Evolutionary conservation across 2,113 vertebrate genomes (phyloP), one percentile per base, ranked within the genome.

Genomic region (Oreochromis tanganicae): DNA sequence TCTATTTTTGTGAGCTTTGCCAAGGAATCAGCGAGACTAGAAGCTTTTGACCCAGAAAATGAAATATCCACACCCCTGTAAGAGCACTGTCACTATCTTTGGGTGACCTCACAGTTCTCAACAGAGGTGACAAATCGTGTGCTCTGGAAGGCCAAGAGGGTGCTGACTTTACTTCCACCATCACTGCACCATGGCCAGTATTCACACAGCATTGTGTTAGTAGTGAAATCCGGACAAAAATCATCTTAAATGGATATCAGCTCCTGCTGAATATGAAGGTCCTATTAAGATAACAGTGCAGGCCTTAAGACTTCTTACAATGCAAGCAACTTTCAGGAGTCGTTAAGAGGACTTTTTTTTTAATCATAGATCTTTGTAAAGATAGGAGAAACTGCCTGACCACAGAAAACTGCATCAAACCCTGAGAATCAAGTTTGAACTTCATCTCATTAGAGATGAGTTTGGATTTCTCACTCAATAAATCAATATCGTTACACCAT

Each of bases 11-110:
- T 54, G 1, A 80, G 56, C 24, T 82, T 81, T 36, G 50, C 29
- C 36, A 90, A 83, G 36, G 43, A 82, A 73, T 82, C 81, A 87
- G 34, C 9, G 24, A 88, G 85, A 57, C 27, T 32, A 7, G 16
- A 83, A 21, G 87, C 73, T 79, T 81, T 82, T 89, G 90, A 92
- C 85, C 83, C 90, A 85, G 85, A 93, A 93, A 92, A 91, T 66
- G 17, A 85, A 86, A 91, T 55, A 48, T 73, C 80, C 55, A 52
- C 59, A 84, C 46, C 84, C 59, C 52, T 48, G 71, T 75, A 75
- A 83, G 85, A 78, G 56, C 29, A 43, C 29, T 19, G 80, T 46
- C 12, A 8, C 48, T 54, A 50, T 87, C 75, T 92, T 75, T 68
- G 46, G 82, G 63, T 85, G 86, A 85, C 63, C 87, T 86, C 85